Conservation (phyloP, 2,888 invertebrate species). For the Eupithecia tripunctaria region DNA sequence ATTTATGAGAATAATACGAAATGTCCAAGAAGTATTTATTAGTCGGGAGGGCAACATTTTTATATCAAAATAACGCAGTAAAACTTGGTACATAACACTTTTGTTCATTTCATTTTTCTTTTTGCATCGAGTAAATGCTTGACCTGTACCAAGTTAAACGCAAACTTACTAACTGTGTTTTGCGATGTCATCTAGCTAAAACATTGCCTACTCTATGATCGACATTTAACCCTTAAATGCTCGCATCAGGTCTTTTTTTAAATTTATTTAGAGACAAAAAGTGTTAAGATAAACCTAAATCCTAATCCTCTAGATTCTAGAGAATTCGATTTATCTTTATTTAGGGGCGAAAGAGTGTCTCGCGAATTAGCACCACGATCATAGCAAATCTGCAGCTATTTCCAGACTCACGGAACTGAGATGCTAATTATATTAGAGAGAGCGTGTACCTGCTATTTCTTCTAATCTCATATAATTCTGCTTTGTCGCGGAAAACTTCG, state of each 20-base stretch:
- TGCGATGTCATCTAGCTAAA: not conserved
- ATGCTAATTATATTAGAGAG: slow-evolving; percentile 48
- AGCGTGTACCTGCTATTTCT: slow-evolving; percentile 1
- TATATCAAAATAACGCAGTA: not conserved
- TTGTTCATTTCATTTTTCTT: not conserved
- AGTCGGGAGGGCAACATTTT: not conserved
- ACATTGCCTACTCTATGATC: not conserved
- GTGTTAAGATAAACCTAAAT: too few species aligned
- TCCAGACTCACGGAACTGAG: slow-evolving; percentile 54
- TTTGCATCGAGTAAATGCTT: too few species aligned
- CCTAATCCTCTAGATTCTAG: too few species aligned
- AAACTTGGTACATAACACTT: not conserved
- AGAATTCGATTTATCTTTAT: not conserved
- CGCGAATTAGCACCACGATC: slow-evolving; percentile 44
- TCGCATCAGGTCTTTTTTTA: not conserved
- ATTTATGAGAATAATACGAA: not conserved
- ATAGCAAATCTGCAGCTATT: slow-evolving; percentile 51
- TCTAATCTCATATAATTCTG: slow-evolving; percentile 5
- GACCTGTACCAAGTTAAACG: not conserved
- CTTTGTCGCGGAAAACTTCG: slow-evolving; percentile 11
- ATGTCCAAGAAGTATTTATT: not conserved
- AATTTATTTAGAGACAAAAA: too few species aligned
- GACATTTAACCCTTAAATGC: not conserved
- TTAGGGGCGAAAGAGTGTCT: slow-evolving; percentile 17
- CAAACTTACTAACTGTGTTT: not conserved